These are phyloP conservation scores for Trichoplusia ni DNA, from an alignment of 1,140 invertebrate genomes.

Conservation along the genomic window DNA sequence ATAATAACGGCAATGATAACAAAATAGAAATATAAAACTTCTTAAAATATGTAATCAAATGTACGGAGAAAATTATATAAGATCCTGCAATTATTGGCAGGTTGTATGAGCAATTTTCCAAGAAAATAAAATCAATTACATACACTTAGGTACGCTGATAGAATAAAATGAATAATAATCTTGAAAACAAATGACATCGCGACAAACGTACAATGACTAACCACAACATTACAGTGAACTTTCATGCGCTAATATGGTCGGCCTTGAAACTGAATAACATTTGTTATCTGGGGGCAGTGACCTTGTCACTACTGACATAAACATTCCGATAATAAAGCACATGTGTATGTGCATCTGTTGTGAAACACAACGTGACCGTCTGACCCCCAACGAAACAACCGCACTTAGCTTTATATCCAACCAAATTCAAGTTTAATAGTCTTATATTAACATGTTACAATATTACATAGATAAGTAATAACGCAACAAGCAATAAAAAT, in stretches of 20 bases:
- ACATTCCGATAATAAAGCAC: neutral
- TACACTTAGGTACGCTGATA: no score
- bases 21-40: no score
- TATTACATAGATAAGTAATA: neutral
- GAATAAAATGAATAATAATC: no score
- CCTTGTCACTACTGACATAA: slow-evolving; percentile 24
- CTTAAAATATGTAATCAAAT: no score
- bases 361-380: neutral
- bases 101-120: no score
- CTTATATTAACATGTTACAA: neutral
- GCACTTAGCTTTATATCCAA: neutral
- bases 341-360: neutral
- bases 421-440: neutral
- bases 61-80: no score
- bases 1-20: no score
- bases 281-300: neutral
- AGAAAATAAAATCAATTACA: no score
- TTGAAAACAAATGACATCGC: no score
- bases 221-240: slow-evolving; percentile 13
- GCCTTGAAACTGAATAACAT: slow-evolving; percentile 6
- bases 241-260: slow-evolving; percentile 7
- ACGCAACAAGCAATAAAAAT: neutral
- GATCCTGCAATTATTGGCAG: no score
- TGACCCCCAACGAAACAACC: neutral
- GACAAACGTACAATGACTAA: neutral